Evolutionary conservation across 1,140 invertebrate species (phyloP), one percentile per base, ranked within the genome.

Genomic region (Rhopalosiphum padi): DNA sequence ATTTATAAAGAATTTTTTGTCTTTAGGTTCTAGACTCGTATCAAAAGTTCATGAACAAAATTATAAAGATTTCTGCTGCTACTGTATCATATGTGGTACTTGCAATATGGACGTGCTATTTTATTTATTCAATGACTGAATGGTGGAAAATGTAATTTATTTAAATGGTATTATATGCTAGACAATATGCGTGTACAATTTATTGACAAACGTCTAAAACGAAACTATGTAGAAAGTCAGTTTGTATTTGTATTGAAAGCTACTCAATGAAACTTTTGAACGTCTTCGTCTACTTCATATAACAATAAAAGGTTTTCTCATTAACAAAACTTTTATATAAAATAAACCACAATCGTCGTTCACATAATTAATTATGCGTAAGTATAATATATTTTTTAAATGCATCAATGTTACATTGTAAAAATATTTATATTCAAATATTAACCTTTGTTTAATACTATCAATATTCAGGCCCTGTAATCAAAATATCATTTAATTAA

Each of bases 101-200:
- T 77, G 30, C 15, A 15, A 30, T 18, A 68, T n/a, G 60, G 60
- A 68, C 18, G 30, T 18, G 30, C 60, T n/a, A 77, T 77, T 77
- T 77, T 77, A 77, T 77, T 77, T n/a, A 77, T n/a, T 77, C 60
- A 77, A 77, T 77, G n/a, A 77, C 15, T 77, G 30, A 77, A 77
- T 21, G n/a, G n/a, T 77, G 60, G n/a, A 77, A n/a, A 77, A 77
- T 77, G 15, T 77, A 18, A 77, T 77, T 77, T 77, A 77, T 77
- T 77, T 77, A n/a, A 77, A n/a, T 77, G n/a, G 15, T 77, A 77
- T 15, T 77, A n/a, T 21, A 77, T 77, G 60, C 4, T 77, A 77
- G 15, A 21, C 5, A n/a, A 77, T 18, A 77, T 77, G n/a, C 5
- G n/a, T 77, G n/a, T n/a, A 77, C 0, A n/a, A 77, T 41, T 41